Evolutionary conservation across 2,797 vertebrate species (phyloP).

Genomic region (Melanotaenia trifasciata): DNA sequence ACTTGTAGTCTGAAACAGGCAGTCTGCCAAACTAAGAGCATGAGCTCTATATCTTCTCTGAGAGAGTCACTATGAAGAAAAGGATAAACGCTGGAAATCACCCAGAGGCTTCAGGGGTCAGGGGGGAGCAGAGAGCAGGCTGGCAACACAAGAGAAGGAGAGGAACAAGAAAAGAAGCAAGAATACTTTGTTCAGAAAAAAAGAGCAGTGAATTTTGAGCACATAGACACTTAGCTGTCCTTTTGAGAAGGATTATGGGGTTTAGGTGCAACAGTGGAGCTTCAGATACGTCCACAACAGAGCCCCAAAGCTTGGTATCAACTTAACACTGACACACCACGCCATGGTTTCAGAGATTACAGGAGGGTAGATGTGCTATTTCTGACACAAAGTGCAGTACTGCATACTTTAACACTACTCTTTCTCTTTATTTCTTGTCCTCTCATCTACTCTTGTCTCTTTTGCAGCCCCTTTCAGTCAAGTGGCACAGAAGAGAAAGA

Average conservation of each 20-base stretch:
- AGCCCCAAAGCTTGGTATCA: slow-evolving; percentile 71
- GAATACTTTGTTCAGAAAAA: slow-evolving; percentile 48
- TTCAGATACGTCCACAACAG: slow-evolving; percentile 65
- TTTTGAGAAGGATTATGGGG: slow-evolving; percentile 70
- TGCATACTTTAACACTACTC: slow-evolving; percentile 62
- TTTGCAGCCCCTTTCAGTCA: slow-evolving; percentile 64
- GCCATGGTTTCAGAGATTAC: slow-evolving; percentile 68
- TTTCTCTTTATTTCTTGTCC: slow-evolving; percentile 59
- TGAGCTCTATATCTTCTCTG: slow-evolving; percentile 34
- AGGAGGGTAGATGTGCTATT: slow-evolving; percentile 57
- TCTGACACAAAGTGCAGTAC: slow-evolving; percentile 75
- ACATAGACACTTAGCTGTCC: slow-evolving; percentile 62
- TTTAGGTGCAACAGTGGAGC: slow-evolving; percentile 66
- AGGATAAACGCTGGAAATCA: slow-evolving; percentile 60
- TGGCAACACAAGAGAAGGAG: slow-evolving; percentile 42
- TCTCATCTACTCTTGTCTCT: slow-evolving; percentile 66
- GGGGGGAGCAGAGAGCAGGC: slow-evolving; percentile 43
- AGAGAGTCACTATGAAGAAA: slow-evolving; percentile 47
- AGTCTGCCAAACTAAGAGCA: slow-evolving; percentile 43
- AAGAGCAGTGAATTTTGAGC: slow-evolving; percentile 63
- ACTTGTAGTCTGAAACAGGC: slow-evolving; percentile 33
- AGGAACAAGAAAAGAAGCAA: slow-evolving; percentile 33
- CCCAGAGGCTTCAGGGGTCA: slow-evolving; percentile 49
- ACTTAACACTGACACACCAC: slow-evolving; percentile 70
- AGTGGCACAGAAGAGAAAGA: slow-evolving; percentile 61